Evolutionary conservation across 35 echinoderm and acorn worm genomes (phyloP).

Genomic region (Ophioderma brevispina): DNA sequence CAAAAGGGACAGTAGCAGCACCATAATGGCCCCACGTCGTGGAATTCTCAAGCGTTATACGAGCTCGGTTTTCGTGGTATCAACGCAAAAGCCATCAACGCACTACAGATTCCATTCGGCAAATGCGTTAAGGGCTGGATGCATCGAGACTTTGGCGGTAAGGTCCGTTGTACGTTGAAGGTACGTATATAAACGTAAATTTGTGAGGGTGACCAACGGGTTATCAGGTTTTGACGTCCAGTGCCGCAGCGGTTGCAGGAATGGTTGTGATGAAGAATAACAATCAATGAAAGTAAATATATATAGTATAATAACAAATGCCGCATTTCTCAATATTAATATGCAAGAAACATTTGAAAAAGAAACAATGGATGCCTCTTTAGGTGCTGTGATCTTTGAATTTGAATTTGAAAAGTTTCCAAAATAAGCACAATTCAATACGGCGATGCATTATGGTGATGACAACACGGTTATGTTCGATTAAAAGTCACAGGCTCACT

Average conservation of each 20-base stretch:
- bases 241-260: not conserved
- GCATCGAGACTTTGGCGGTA: not conserved
- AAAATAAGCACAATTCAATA: too few relatives aligned
- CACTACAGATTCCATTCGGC: not conserved
- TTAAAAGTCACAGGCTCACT: too few relatives aligned
- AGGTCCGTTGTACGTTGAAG: not conserved
- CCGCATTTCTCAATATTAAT: too few relatives aligned
- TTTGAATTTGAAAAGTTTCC: too few relatives aligned
- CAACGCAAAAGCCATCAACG: not conserved
- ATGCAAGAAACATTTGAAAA: too few relatives aligned
- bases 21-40: not conserved
- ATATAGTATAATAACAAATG: too few relatives aligned
- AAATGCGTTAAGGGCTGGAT: not conserved
- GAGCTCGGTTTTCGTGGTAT: not conserved
- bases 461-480: too few relatives aligned
- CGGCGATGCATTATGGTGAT: too few relatives aligned
- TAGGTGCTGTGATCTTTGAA: too few relatives aligned
- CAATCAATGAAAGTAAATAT: too few relatives aligned
- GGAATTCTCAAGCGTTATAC: not conserved
- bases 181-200: not conserved
- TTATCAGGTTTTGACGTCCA: not conserved
- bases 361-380: too few relatives aligned
- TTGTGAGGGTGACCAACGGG: not conserved
- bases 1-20: not conserved
- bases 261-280: not conserved